phyloP scores from a whole-genome alignment of 2,797 vertebrate genomes.

The Typhlichthys subterraneus region DNA sequence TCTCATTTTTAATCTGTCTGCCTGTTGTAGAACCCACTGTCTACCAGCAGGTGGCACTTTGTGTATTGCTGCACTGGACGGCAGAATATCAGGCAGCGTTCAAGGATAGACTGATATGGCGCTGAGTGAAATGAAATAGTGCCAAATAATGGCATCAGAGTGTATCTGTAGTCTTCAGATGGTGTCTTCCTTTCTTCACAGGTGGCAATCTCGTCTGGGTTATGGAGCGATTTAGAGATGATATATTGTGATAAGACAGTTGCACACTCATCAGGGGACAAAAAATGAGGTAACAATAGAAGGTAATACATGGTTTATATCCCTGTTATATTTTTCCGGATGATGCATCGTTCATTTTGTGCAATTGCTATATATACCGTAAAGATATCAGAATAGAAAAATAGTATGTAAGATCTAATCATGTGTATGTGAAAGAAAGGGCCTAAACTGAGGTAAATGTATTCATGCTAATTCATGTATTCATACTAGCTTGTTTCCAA shows the following conservation, averaged over 20 bases:
- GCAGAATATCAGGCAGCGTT: constrained; percentile 49
- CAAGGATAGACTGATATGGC: constrained; percentile 34
- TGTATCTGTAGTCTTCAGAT: not conserved
- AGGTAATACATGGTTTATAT: constrained; percentile 3
- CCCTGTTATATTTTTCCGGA: not conserved
- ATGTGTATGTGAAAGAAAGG: no score
- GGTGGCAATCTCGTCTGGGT: constrained; percentile 35
- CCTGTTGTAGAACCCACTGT: constrained; percentile 50
- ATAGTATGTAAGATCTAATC: no score
- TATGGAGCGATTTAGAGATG: constrained; percentile 27
- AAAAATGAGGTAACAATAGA: constrained; percentile 40
- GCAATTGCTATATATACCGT: no score
- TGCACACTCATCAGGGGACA: constrained; percentile 27
- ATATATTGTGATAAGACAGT: constrained; percentile 26
- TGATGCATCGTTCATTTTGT: not conserved
- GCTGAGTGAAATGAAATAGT: not conserved
- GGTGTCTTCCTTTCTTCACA: constrained; percentile 38
- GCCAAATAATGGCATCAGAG: constrained; percentile 1
- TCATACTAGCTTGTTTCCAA: no score
- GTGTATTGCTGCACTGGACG: constrained; percentile 43
- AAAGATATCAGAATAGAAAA: no score
- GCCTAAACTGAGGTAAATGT: no score
- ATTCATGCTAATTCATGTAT: no score
- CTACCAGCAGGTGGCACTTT: constrained; percentile 73
- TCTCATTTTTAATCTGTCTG: constrained; percentile 20